These are phyloP conservation scores for Fissipunctia ypsillon DNA, from an alignment of 2,888 invertebrate species.

Conservation along the genomic window DNA sequence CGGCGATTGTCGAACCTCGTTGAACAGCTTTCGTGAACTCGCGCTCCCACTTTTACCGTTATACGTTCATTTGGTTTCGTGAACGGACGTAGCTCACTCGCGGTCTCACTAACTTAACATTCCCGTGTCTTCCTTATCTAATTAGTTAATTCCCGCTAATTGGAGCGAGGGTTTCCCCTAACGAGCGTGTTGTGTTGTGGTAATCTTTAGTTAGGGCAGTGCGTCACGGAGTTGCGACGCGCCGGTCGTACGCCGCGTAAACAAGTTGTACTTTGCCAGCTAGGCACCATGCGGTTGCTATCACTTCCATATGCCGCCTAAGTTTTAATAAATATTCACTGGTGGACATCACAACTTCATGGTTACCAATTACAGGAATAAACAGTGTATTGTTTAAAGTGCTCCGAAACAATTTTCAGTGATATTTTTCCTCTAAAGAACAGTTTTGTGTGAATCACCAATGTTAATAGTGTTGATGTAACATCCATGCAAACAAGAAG, in stretches of 20 bases:
- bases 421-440: slow-evolving; percentile 66
- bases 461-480: slow-evolving; percentile 76
- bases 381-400: slow-evolving; percentile 70
- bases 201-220: slow-evolving; percentile 65
- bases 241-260: slow-evolving; percentile 78
- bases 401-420: slow-evolving; percentile 68
- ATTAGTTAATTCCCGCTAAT: slow-evolving; percentile 75
- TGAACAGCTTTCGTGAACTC: slow-evolving; percentile 87
- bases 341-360: slow-evolving; percentile 63
- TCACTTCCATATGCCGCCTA: slow-evolving; percentile 83
- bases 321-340: slow-evolving; percentile 70
- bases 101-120: slow-evolving; percentile 67
- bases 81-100: slow-evolving; percentile 83
- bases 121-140: slow-evolving; percentile 76
- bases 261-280: slow-evolving; percentile 85
- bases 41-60: slow-evolving; percentile 89
- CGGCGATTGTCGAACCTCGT: slow-evolving; percentile 80
- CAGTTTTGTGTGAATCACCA: slow-evolving; percentile 74
- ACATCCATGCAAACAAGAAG: slow-evolving; percentile 75
- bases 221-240: slow-evolving; percentile 69
- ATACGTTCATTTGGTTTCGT: slow-evolving; percentile 88
- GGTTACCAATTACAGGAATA: slow-evolving; percentile 53
- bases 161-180: slow-evolving; percentile 76
- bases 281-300: slow-evolving; percentile 89
- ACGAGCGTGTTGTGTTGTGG: slow-evolving; percentile 70